A percentile compares a stretch with the other conserved stretches of the same genome.
Evolutionary conservation across 2,888 invertebrate species (phyloP).

Genomic region (Colostygia pectinataria): DNA sequence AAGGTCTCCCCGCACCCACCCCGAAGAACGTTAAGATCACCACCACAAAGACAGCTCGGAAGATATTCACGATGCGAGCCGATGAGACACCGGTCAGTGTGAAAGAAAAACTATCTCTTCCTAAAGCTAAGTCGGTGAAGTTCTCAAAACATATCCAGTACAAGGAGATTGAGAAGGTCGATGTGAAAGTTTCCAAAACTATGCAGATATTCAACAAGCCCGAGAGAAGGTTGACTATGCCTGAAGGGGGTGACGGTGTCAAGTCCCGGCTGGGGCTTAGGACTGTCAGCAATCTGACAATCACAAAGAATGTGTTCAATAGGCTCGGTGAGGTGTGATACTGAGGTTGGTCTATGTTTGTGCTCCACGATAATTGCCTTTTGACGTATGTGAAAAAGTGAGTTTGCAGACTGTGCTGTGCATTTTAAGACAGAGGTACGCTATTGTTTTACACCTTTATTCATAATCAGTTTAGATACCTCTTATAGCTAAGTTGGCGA

Average conservation of each 20-base stretch:
- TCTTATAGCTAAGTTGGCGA: too few relatives aligned
- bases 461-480: too few relatives aligned
- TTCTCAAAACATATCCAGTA: slow-evolving; percentile 72
- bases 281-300: slow-evolving; percentile 58
- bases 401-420: too few relatives aligned
- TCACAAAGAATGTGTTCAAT: slow-evolving; percentile 68
- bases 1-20: slow-evolving; percentile 40
- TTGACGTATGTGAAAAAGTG: slow-evolving; percentile 2
- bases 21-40: slow-evolving; percentile 62
- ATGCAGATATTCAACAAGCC: slow-evolving; percentile 69
- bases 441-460: too few relatives aligned
- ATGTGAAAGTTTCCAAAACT: slow-evolving; percentile 29
- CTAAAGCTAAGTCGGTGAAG: slow-evolving; percentile 71
- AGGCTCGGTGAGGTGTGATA: slow-evolving; percentile 49
- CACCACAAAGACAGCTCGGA: slow-evolving; percentile 56
- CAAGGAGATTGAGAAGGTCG: slow-evolving; percentile 65
- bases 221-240: slow-evolving; percentile 70
- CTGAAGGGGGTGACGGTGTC: slow-evolving; percentile 51
- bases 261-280: slow-evolving; percentile 65
- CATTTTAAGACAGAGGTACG: too few relatives aligned
- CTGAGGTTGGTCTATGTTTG: slow-evolving; percentile 2
- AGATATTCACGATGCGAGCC: slow-evolving; percentile 74
- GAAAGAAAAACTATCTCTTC: slow-evolving; percentile 64
- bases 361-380: background rate
- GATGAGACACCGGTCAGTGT: slow-evolving; percentile 70